phyloP scores from a whole-genome alignment of 2,797 vertebrate species.

The Hydrophis major region DNA sequence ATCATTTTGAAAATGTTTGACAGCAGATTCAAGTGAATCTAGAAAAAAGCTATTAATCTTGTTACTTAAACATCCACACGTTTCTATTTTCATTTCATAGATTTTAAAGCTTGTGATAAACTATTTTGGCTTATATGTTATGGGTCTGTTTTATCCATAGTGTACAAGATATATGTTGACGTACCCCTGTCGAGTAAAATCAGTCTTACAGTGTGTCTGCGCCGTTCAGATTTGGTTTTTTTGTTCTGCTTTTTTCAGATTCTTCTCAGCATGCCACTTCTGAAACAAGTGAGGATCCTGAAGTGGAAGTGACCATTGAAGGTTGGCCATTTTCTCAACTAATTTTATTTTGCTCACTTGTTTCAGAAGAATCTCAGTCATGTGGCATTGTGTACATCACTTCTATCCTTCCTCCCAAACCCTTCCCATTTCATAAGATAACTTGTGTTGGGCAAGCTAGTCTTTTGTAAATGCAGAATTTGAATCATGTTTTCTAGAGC shows the following conservation, averaged over 20 bases:
- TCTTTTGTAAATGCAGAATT: background rate
- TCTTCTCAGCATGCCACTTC: slow-evolving; percentile 61
- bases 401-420: slow-evolving; percentile 5
- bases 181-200: slow-evolving; percentile 35
- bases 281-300: slow-evolving; percentile 72
- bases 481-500: background rate
- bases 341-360: slow-evolving; percentile 38
- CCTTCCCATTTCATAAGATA: slow-evolving; percentile 24
- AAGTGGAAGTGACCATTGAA: slow-evolving; percentile 73
- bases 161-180: slow-evolving; percentile 27
- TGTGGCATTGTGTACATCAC: slow-evolving; percentile 34
- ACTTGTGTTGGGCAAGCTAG: background rate
- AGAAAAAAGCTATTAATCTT: background rate
- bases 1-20: slow-evolving; percentile 19
- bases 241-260: slow-evolving; percentile 65
- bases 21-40: slow-evolving; percentile 26
- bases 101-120: slow-evolving; percentile 17
- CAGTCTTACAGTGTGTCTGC: slow-evolving; percentile 49
- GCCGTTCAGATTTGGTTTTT: slow-evolving; percentile 48
- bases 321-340: slow-evolving; percentile 63
- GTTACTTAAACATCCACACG: slow-evolving; percentile 16
- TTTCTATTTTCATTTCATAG: slow-evolving; percentile 38
- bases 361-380: slow-evolving; percentile 33
- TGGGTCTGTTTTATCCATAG: background rate
- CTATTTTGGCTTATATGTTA: background rate